Evolutionary conservation across 2,113 vertebrate species (phyloP), one percentile per base, ranked within the genome.

Genomic region (Corapipo altera): DNA sequence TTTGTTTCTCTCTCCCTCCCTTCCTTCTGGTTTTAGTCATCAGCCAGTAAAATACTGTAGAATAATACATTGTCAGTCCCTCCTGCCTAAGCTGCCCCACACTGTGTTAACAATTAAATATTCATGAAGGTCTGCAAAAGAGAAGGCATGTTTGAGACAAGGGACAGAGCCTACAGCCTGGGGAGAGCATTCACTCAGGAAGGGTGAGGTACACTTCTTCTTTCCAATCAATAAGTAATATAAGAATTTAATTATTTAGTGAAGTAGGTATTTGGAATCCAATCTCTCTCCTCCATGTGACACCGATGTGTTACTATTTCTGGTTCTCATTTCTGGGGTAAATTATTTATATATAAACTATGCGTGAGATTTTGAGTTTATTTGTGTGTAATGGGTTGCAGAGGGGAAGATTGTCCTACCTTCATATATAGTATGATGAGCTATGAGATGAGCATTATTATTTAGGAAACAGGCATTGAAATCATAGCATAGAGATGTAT

Each of bases 151-250:
- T 80, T 72, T 48, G 58, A 92, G 52, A 21, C 48, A n/a, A 46
- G 26, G 30, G 43, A 65, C 23, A 75, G 43, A 72, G 28, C 58
- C 48, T 44, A 4, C 24, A 64, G 46, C 49, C 46, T 7, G 3
- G 44, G 2, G 44, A 84, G 14, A 73, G 43, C 49, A 59, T 43
- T 55, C 27, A 49, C 30, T 76, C 72, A 46, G 58, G 33, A 69
- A 57, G 49, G 44, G 33, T 64, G 44, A 94, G 44, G 48, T 33
- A 35, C 26, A 30, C 18, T 75, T 32, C 62, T 66, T 39, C 62
- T 77, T 89, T 69, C 44, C 30, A 84, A 80, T 95, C 90, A 93
- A 87, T 94, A 84, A 57, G 41, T 83, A 91, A 89, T 77, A 95
- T 15, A 80, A 86, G 59, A 80, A 39, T 6, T 83, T 28, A 89